Base-by-base conservation (phyloP, 37 sponge, comb jelly and placozoan species). In the Trichoplax adhaerens region DNA sequence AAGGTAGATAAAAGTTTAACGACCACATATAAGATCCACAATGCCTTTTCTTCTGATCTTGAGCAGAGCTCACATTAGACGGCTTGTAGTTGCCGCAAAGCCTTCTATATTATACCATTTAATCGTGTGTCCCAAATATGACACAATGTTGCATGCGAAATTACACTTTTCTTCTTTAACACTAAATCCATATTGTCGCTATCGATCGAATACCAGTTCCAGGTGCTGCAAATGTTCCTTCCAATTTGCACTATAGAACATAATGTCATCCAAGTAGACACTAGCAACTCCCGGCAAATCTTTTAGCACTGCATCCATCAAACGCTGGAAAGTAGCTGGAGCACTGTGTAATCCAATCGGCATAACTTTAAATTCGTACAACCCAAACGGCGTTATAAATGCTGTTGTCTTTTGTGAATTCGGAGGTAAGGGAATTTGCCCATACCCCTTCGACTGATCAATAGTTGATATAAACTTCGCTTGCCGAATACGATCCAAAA, bases 291-390 rank as follows among this genome's bases (percentile, higher is more conserved):
- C 29, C 51, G 52, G 50, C 29, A 54, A 68, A 12, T 49, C 69
- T 49, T 55, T 1, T 29, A 71, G 70, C 70, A 10, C 53, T 54
- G 62, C 68, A 69, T 50, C 70, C 60, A 54, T 47, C 68, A 68
- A 62, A n/a, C 76, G 50, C 54, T 72, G 73, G 56, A 80, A 80
- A 1, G 79, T 85, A 5, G 81, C 78, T n/a, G 86, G 77, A 0
- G 82, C 82, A 56, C 64, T 72, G 52, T 75, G 64, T 48, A 85
- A 29, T 0, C 81, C 81, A 65, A 85, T 77, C 12, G 86, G 86
- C 78, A 85, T 80, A 48, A 74, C 74, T 53, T 54, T 64, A 56
- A 81, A 85, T 8, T 81, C 56, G 65, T 54, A 82, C 0, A 82
- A 69, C 0, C 86, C 86, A 48, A 56, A 73, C 0, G 82, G 86